Conservation (phyloP, 2,888 invertebrate species). For the Cataglyphis rosenhaueri region DNA sequence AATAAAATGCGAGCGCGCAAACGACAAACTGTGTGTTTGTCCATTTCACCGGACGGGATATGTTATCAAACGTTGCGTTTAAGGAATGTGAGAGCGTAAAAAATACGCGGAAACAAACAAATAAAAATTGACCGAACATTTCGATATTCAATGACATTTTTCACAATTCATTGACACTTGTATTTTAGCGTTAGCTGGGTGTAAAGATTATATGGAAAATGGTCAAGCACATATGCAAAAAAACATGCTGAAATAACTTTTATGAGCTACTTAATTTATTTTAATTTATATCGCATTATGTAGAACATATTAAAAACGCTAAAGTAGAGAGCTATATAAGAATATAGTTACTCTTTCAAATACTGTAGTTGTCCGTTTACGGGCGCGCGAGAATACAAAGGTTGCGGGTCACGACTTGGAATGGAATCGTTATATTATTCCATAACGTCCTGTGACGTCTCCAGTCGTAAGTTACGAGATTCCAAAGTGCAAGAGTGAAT, state of each 20-base stretch:
- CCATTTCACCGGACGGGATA: neutral
- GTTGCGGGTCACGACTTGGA: constrained; percentile 34
- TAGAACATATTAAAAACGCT: neutral
- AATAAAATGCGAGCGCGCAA: constrained; percentile 6
- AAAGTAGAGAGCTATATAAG: neutral
- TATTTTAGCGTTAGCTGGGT: neutral
- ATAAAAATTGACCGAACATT: neutral
- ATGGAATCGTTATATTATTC: constrained; percentile 68
- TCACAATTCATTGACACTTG: neutral
- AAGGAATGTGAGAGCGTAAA: constrained; percentile 13
- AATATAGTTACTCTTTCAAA: constrained; percentile 18
- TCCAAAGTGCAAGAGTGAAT: constrained; percentile 75
- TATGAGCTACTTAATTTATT: neutral
- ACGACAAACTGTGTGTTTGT: constrained; percentile 31
- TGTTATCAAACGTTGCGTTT: constrained; percentile 29
- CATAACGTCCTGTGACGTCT: constrained; percentile 63
- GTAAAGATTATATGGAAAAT: neutral
- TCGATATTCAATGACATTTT: neutral
- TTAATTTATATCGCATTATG: neutral
- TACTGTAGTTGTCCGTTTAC: neutral
- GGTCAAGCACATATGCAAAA: neutral
- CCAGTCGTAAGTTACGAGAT: constrained; percentile 71
- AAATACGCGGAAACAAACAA: constrained; percentile 11
- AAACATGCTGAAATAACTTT: neutral
- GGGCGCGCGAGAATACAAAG: constrained; percentile 12